Percentiles rank a stretch among this genome's conserved stretches.
Conservation (phyloP, 2,113 vertebrate species). For the Erythrolamprus reginae region DNA sequence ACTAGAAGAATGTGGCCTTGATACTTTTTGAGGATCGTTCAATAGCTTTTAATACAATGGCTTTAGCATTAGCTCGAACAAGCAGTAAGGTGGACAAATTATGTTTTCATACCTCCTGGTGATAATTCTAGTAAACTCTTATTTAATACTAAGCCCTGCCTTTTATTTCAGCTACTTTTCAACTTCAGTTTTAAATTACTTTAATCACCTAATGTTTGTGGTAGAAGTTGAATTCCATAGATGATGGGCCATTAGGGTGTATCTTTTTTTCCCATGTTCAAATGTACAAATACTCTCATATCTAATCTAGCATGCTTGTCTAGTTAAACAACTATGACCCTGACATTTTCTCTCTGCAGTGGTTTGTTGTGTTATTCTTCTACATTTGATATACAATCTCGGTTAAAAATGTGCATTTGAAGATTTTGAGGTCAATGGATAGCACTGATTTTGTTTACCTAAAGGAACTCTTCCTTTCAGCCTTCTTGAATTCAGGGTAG, state of each 20-base stretch:
- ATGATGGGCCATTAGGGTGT: background rate
- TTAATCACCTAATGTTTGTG: background rate
- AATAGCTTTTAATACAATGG: background rate
- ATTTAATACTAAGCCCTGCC: background rate
- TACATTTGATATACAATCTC: background rate
- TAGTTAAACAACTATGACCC: background rate
- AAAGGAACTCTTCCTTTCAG: slow-evolving; percentile 63
- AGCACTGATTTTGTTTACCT: slow-evolving; percentile 56
- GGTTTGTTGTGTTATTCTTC: background rate
- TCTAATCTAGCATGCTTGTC: background rate
- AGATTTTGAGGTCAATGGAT: background rate
- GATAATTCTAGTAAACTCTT: background rate
- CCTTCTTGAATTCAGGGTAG: slow-evolving; percentile 46
- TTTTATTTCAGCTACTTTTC: background rate
- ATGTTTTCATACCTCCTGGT: background rate
- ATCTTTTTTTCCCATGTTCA: background rate
- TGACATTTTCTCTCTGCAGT: background rate
- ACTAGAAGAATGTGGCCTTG: background rate
- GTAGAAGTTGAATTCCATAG: background rate
- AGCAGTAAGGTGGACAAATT: background rate
- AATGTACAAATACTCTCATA: background rate
- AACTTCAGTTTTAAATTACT: background rate
- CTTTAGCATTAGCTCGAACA: background rate
- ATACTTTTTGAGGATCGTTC: background rate
- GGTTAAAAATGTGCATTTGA: slow-evolving; percentile 5